Evolutionary conservation across 2,797 vertebrate genomes (phyloP).

Genomic region (Spinus olivaceus): DNA sequence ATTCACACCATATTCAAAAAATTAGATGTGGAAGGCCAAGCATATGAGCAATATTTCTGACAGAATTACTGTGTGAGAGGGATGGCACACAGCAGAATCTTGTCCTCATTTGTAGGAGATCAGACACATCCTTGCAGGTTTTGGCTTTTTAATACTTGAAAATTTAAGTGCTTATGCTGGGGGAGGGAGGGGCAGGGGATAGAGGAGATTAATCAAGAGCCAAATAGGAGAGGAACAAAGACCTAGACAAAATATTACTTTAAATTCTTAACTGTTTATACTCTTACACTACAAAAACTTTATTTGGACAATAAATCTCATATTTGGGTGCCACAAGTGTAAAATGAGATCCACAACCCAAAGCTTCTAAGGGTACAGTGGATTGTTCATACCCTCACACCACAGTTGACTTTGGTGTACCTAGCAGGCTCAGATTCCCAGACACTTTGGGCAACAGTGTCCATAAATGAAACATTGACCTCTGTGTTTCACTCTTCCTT

Average conservation of each 20-base stretch:
- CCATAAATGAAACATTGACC: not conserved
- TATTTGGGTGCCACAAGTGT: not conserved
- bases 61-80: not conserved
- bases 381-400: accelerated
- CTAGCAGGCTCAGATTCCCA: not conserved
- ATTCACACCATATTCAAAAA: not conserved
- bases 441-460: not conserved
- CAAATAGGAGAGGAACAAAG: not conserved
- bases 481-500: not conserved
- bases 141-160: not conserved
- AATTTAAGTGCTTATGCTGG: not conserved
- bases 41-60: not conserved
- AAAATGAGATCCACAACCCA: not conserved
- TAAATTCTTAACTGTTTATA: not conserved
- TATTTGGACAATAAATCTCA: not conserved
- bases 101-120: not conserved
- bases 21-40: not conserved
- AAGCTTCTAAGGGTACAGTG: not conserved
- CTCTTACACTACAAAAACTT: not conserved
- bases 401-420: not conserved
- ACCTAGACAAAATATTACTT: not conserved
- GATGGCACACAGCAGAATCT: accelerated
- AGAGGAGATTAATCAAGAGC: not conserved
- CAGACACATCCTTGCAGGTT: not conserved
- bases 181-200: accelerated